Conservation (phyloP, 2,797 vertebrate species). For the Podarcis lilfordi region DNA sequence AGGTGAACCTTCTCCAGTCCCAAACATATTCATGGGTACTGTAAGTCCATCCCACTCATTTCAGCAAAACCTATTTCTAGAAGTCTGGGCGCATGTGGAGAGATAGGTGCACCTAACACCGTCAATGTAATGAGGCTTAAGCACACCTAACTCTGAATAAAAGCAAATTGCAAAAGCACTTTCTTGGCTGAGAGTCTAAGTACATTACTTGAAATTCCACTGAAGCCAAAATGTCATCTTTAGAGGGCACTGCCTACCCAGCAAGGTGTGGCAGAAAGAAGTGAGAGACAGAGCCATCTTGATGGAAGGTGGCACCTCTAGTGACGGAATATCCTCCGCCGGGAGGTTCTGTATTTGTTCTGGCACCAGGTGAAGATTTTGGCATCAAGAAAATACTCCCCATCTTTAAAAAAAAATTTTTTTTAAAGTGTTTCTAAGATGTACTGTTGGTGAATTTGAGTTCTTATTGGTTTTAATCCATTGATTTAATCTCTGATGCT, state of each 20-base stretch:
- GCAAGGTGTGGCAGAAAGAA: not conserved
- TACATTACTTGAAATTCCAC: not conserved
- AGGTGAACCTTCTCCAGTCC: not conserved
- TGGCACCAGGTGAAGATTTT: too few species aligned
- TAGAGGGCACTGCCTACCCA: not conserved
- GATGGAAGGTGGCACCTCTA: too few species aligned
- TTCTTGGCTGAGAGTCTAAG: not conserved
- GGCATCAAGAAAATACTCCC: too few species aligned
- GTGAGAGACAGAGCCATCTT: not conserved
- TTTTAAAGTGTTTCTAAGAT: too few species aligned
- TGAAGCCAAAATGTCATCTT: too few species aligned
- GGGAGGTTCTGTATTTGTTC: too few species aligned
- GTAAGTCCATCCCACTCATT: not conserved
- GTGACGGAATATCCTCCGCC: too few species aligned
- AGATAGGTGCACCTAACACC: not conserved
- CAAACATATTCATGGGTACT: not conserved
- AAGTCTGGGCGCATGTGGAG: too few species aligned
- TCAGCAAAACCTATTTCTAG: not conserved
- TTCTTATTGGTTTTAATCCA: too few species aligned
- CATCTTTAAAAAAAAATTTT: too few species aligned
- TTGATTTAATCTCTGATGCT: too few species aligned
- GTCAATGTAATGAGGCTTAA: not conserved
- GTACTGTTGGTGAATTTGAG: too few species aligned
- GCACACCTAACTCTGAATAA: not conserved
- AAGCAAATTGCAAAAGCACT: not conserved